Evolutionary conservation across 1,140 invertebrate species (phyloP).

Genomic region (Drepana arcuata): DNA sequence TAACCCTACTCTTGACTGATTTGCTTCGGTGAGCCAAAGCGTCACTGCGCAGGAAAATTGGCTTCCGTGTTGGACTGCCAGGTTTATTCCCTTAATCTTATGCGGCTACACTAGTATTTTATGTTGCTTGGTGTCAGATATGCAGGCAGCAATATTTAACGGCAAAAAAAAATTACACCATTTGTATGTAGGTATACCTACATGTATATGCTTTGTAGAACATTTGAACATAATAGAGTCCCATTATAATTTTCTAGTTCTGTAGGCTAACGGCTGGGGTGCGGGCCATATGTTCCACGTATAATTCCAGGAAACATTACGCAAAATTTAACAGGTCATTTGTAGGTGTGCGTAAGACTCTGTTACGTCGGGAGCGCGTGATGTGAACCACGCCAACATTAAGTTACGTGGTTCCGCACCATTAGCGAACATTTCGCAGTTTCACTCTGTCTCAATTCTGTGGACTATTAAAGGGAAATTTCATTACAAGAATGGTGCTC

Average conservation of each 20-base stretch:
- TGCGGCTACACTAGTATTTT: no score
- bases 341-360: slow-evolving; percentile 8
- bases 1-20: no score
- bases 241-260: no score
- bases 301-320: slow-evolving; percentile 14
- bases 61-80: slow-evolving; percentile 11
- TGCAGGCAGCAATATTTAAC: no score
- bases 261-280: slow-evolving; percentile 1
- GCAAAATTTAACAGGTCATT: slow-evolving; percentile 14
- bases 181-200: no score
- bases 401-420: slow-evolving; percentile 40
- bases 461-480: slow-evolving; percentile 46
- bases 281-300: no score
- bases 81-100: no score
- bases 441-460: slow-evolving; percentile 46
- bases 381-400: slow-evolving; percentile 33
- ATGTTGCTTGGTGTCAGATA: no score
- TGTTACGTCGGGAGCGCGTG: slow-evolving; percentile 16
- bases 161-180: no score
- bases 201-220: no score
- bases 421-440: slow-evolving; percentile 49
- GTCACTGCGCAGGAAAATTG: slow-evolving; percentile 15
- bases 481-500: slow-evolving; percentile 45
- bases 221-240: no score
- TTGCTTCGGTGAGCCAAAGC: slow-evolving; percentile 9